Percentiles rank a stretch among this genome's conserved stretches.
Evolutionary conservation across 1,140 invertebrate genomes (phyloP).

Genomic region (Branchinecta lindahli): DNA sequence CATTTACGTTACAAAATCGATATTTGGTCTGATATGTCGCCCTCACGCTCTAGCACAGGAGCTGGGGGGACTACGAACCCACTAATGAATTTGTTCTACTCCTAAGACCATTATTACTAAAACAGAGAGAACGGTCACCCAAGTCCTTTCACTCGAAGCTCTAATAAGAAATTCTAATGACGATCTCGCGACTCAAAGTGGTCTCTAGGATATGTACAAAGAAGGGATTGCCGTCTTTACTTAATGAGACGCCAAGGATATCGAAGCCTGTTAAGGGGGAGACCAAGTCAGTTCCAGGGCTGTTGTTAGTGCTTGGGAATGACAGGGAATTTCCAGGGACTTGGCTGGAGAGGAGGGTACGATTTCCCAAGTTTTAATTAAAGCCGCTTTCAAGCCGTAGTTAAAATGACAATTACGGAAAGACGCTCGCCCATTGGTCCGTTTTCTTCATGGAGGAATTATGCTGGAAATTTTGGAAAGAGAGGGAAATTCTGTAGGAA

Average conservation of each 20-base stretch:
- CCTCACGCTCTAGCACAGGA: too few relatives aligned
- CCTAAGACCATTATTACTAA: too few relatives aligned
- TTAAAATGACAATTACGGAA: conserved; percentile 4
- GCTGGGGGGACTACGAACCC: too few relatives aligned
- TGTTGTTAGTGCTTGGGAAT: neutral
- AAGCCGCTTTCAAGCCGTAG: conserved; percentile 9
- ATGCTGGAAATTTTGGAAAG: conserved; percentile 10
- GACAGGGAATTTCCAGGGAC: neutral
- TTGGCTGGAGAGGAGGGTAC: neutral
- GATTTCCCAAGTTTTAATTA: conserved; percentile 10
- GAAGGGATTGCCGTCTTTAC: neutral
- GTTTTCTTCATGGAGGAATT: neutral
- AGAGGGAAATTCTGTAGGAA: neutral
- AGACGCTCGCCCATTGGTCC: neutral
- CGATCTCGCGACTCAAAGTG: neutral
- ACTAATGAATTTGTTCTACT: too few relatives aligned
- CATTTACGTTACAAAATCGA: too few relatives aligned
- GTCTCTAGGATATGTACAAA: conserved; percentile 6
- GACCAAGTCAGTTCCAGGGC: neutral
- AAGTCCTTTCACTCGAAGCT: neutral
- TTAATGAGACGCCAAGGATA: neutral
- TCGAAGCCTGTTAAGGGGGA: neutral
- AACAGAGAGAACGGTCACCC: neutral
- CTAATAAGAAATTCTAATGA: neutral
- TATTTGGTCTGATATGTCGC: too few relatives aligned